Evolutionary conservation across 2,888 invertebrate genomes (phyloP), one percentile per base, ranked within the genome.

Genomic region (Thymelicus lineola): DNA sequence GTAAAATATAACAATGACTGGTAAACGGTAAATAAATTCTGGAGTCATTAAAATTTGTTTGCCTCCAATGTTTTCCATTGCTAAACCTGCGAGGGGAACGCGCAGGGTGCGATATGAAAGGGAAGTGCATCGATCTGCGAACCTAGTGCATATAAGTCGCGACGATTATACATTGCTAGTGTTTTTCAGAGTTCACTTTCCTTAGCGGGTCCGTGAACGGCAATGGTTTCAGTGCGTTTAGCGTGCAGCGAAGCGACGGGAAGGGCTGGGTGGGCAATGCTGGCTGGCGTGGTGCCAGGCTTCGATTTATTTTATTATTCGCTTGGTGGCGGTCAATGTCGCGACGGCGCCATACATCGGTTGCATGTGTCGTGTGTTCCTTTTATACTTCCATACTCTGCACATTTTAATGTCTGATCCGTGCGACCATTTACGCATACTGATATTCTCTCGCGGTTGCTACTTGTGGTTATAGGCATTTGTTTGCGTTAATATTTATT

Each of bases 281-380:
- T 93, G 93, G 70, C 78, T 93, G 93, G 93, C 91, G 77, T 81
- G 79, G 75, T 86, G 93, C 93, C 93, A 93, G 86, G 80, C 84
- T 87, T 86, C 88, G 87, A 87, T 90, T 90, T 89, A 83, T 88
- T 90, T 93, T 92, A 92, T 93, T 91, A 90, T 91, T 89, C 91
- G 88, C 87, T 78, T 79, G 79, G 87, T 89, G 88, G 89, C 91
- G 93, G 93, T 93, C 93, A 92, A 91, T 93, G 93, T 92, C 93
- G 92, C 92, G 90, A 70, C 85, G 86, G 87, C 88, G 90, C 88
- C 87, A 81, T 65, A 82, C 85, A 80, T 79, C 80, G 83, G 80
- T 81, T 82, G 87, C 90, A 89, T 89, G 86, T 89, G 88, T 83
- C 86, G 80, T 82, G 61, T 73, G 74, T 84, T 80, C 61, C 61